A percentile compares a stretch with the other conserved stretches of the same genome.
Conservation (phyloP, 2,113 vertebrate species). For the Mormyrus lacerda region DNA sequence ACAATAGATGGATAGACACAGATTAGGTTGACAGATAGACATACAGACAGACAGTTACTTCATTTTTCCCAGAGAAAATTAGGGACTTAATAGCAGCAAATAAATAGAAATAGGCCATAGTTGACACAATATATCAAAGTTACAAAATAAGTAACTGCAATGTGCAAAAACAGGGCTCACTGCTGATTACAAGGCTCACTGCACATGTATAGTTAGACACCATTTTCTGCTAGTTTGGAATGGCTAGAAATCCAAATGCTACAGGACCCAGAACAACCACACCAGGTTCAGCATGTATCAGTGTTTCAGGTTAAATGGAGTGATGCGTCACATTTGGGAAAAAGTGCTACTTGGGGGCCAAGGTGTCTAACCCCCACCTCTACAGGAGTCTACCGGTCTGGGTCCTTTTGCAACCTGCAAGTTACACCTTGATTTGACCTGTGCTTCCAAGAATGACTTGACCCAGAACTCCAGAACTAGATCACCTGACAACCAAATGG, state of each 20-base stretch:
- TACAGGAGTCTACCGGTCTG: no score
- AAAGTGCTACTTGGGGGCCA: not conserved
- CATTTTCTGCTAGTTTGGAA: not conserved
- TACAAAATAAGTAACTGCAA: not conserved
- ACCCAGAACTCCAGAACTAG: not conserved
- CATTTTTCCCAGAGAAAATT: not conserved
- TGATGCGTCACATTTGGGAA: not conserved
- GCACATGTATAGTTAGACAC: not conserved
- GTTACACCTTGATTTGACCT: no score
- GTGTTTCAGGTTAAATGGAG: not conserved
- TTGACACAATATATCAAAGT: not conserved
- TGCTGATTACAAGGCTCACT: no score
- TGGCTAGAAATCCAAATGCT: not conserved
- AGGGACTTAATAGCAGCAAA: not conserved
- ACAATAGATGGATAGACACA: not conserved
- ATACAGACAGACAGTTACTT: not conserved
- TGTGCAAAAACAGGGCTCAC: not conserved
- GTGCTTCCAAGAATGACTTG: not conserved
- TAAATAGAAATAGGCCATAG: not conserved
- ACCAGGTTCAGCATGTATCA: not conserved
- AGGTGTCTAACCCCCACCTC: not conserved
- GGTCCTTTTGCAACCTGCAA: no score
- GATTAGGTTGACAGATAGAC: not conserved
- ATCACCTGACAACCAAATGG: not conserved
- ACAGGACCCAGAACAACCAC: not conserved